Evolutionary conservation across 2,113 vertebrate species (phyloP).

Genomic region (Scolopax mira): DNA sequence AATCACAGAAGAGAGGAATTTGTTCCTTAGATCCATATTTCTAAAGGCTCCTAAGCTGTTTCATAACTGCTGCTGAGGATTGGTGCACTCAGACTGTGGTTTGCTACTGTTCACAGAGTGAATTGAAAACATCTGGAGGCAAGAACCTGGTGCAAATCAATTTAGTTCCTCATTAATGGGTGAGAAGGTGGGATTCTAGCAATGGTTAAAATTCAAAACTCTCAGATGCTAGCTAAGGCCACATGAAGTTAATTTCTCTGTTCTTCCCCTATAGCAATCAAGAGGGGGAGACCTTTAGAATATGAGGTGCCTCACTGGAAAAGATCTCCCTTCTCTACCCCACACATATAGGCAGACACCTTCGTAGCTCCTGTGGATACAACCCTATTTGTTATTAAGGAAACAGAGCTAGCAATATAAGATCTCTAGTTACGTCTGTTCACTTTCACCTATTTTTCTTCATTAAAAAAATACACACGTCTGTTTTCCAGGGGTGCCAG

Average conservation of each 20-base stretch:
- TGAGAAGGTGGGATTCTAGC: background rate
- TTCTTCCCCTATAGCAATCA: background rate
- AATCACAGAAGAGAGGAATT: background rate
- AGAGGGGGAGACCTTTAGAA: background rate
- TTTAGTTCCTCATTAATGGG: background rate
- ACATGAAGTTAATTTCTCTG: background rate
- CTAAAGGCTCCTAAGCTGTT: background rate
- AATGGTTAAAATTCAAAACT: background rate
- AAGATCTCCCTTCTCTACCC: background rate
- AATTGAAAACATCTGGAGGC: background rate
- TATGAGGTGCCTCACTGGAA: background rate
- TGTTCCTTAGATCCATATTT: background rate
- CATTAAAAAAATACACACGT: background rate
- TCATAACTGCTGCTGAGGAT: background rate
- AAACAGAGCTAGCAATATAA: background rate
- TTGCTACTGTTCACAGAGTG: background rate
- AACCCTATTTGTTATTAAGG: fast-evolving
- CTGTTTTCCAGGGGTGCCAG: background rate
- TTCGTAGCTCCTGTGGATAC: background rate
- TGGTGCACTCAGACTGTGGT: background rate
- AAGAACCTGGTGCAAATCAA: background rate
- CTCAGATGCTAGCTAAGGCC: background rate
- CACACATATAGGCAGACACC: background rate
- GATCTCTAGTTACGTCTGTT: background rate
- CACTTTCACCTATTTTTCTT: background rate